phyloP scores from a whole-genome alignment of 2,113 vertebrate species.

The Etheostoma spectabile region DNA sequence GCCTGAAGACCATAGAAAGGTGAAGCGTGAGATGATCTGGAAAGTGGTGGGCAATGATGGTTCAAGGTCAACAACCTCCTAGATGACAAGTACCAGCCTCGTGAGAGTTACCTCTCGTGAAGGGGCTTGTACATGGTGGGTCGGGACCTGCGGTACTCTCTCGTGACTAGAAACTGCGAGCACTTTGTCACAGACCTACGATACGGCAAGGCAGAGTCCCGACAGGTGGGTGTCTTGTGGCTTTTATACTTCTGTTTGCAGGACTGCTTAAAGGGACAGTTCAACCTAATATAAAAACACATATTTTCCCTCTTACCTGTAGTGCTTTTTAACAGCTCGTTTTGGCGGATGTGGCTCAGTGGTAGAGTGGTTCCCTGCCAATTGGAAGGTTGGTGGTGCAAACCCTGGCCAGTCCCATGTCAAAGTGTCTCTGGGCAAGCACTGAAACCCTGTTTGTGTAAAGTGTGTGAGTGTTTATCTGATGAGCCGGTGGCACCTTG shows the following conservation, averaged over 20 bases:
- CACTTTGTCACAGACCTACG: constrained; percentile 63
- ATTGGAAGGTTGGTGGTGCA: too few species aligned
- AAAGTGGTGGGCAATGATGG: constrained; percentile 3
- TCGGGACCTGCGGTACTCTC: not conserved
- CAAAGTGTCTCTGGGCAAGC: too few species aligned
- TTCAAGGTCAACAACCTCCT: constrained; percentile 54
- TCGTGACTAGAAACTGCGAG: constrained; percentile 50
- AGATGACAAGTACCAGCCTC: constrained; percentile 34
- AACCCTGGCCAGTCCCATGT: too few species aligned
- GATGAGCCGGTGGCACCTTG: too few species aligned
- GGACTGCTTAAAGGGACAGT: not conserved
- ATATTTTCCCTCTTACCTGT: too few species aligned
- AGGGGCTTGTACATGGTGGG: constrained; percentile 38
- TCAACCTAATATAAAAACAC: too few species aligned
- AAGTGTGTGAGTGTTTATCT: too few species aligned
- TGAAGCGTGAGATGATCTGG: constrained; percentile 49
- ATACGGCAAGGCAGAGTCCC: constrained; percentile 57
- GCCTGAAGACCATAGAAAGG: not conserved
- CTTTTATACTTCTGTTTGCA: not conserved
- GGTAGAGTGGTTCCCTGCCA: too few species aligned
- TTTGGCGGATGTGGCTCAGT: too few species aligned
- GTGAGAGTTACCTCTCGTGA: not conserved
- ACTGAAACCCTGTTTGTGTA: too few species aligned
- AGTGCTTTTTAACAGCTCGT: too few species aligned
- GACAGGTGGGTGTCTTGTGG: constrained; percentile 35